Evolutionary conservation across 1,140 invertebrate species (phyloP).

Genomic region (Helicoverpa zea): DNA sequence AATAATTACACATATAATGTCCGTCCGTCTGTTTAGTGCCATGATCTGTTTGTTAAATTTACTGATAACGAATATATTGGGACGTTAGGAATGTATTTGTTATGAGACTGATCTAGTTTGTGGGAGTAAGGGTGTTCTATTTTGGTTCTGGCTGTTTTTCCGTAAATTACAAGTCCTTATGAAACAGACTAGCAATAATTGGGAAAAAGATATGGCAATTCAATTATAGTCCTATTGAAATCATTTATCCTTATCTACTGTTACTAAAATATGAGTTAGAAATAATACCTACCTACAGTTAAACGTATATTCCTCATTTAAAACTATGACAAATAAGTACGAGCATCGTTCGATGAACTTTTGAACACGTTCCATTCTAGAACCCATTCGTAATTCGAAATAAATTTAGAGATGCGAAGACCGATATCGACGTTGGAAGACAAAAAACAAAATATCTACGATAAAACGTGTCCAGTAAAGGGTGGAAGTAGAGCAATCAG

Average conservation of each 20-base stretch:
- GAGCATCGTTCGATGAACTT: not conserved
- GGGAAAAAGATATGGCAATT: no score
- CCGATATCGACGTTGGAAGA: slow-evolving; percentile 46
- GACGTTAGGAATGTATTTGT: not conserved
- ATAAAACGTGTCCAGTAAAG: slow-evolving; percentile 73
- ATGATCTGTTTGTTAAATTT: slow-evolving; percentile 21
- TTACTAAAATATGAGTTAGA: no score
- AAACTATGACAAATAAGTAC: no score
- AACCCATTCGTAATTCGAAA: slow-evolving; percentile 12
- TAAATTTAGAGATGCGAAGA: slow-evolving; percentile 40
- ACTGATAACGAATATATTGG: slow-evolving; percentile 17
- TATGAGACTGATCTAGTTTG: not conserved
- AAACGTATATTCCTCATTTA: no score
- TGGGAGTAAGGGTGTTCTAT: not conserved
- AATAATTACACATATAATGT: slow-evolving; percentile 40
- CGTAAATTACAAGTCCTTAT: no score
- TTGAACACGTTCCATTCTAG: not conserved
- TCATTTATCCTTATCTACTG: no score
- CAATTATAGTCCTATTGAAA: no score
- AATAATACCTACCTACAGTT: no score
- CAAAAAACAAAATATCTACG: slow-evolving; percentile 39
- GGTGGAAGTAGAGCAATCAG: slow-evolving; percentile 79
- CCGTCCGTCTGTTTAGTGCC: slow-evolving; percentile 7
- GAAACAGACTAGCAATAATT: no score
- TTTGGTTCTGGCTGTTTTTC: not conserved